Base-by-base conservation (phyloP, 2,113 vertebrate genomes). In the Delphinapterus leucas region DNA sequence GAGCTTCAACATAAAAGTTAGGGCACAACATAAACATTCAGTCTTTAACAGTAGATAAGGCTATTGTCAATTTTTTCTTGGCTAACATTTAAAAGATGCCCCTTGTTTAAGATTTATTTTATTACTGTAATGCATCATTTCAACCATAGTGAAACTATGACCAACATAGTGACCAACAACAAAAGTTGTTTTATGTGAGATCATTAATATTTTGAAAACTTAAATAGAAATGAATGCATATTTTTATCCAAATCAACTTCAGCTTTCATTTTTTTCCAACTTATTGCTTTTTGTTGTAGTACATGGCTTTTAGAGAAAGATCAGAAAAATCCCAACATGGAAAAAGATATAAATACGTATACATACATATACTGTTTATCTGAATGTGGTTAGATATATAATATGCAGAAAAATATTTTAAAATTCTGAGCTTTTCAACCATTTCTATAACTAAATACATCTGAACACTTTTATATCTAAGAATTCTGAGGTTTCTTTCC, bases 131-230 rank as follows among this genome's bases (percentile, higher is more conserved):
- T 65, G 38, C 31, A 83, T 28, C 60, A 76, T 88, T 88, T 96
- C 60, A 92, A 47, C 18, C 17, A 85, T 10, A 81, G 28, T 65
- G 60, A 71, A 96, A 86, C 23, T 67, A 18, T 53, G 53, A 53
- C 53, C 53, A 53, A 53, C 53, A 53, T 6, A 53, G 53, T 53
- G 36, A 84, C 9, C 61, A 85, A 49, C 36, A 61, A 26, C 6
- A 85, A 63, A 95, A 65, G 47, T n/a, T 55, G 74, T 12, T 80
- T 93, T 88, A 26, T n/a, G 68, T 81, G 73, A 68, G n/a, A 68
- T 80, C 41, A 68, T 63, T 82, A 90, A 70, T 71, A 89, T 90
- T 94, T 90, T 94, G 38, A 80, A 90, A 95, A 77, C 38, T 13
- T 90, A 88, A 83, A 79, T 28, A 89, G 65, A 96, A 82, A 85